phyloP scores from a whole-genome alignment of 2,888 invertebrate species.

The Caenorhabditis macrosperma region DNA sequence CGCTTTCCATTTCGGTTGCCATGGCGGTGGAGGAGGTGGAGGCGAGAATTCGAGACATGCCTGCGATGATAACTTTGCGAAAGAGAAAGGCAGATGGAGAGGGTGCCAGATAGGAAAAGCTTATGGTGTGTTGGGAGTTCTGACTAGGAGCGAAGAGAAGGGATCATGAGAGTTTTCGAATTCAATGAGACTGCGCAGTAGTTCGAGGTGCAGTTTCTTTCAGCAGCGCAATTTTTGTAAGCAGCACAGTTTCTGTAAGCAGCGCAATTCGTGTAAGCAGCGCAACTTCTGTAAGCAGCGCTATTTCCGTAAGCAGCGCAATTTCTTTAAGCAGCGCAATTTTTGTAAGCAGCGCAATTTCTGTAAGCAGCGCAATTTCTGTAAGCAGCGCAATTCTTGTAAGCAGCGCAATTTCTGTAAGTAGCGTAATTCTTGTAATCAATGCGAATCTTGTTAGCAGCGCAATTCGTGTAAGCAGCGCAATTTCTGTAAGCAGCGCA shows the following conservation, averaged over 20 bases:
- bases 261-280: too few relatives aligned
- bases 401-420: not conserved
- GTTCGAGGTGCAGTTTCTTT: not conserved
- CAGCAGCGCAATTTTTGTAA: not conserved
- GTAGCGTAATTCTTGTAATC: not conserved
- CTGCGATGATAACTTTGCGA: not conserved
- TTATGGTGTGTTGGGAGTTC: constrained; percentile 2
- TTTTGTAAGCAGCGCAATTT: not conserved
- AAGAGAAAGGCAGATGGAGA: constrained; percentile 1
- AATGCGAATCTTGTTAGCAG: not conserved
- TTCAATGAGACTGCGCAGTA: not conserved
- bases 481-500: not conserved
- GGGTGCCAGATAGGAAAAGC: not conserved
- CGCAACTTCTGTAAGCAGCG: not conserved
- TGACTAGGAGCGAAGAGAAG: not conserved
- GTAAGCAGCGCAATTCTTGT: too few relatives aligned
- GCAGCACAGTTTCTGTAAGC: too few relatives aligned
- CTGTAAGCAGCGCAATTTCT: too few relatives aligned
- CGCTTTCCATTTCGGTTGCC: constrained; percentile 38
- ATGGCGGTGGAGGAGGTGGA: constrained; percentile 20
- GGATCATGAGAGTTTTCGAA: not conserved
- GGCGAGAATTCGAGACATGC: constrained; percentile 28
- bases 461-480: not conserved
- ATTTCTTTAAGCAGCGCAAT: not conserved
- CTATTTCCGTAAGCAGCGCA: not conserved